Evolutionary conservation across 2,113 vertebrate species (phyloP), one percentile per base, ranked within the genome.

Genomic region (Tenebrosternarchus preto): DNA sequence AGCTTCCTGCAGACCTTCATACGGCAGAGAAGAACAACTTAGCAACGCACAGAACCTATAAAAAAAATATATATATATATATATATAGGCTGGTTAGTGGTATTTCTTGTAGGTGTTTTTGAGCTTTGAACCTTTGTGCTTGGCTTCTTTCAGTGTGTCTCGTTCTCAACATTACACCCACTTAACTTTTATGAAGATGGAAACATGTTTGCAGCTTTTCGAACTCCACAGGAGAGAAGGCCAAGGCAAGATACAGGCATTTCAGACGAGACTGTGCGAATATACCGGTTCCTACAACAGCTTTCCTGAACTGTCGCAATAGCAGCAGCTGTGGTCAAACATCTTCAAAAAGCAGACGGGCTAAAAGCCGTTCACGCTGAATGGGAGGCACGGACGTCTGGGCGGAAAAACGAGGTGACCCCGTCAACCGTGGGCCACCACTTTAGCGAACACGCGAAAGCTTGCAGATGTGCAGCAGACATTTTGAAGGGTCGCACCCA

Each of bases 401-500:
- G 6, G 33, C 33, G 2, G 33, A 36, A 36, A 36, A 36, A 36
- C 6, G 33, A 36, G 33, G 33, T 36, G 33, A n/a, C n/a, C 6
- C 33, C 6, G 33, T 15, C 12, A 12, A 15, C 12, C n/a, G 61
- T 82, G 76, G 73, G 57, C 55, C 5, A n/a, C n/a, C n/a, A n/a
- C n/a, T n/a, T n/a, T n/a, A n/a, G n/a, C n/a, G n/a, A n/a, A n/a
- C n/a, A n/a, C n/a, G n/a, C n/a, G n/a, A n/a, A n/a, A n/a, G n/a
- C n/a, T n/a, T n/a, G 25, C 80, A 80, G 78, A 72, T 63, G 70
- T 72, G 72, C 24, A 50, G 78, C 64, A 33, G 88, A 71, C 77
- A 73, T 39, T 66, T 53, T 43, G 72, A 67, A 22, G 50, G 50
- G 73, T 78, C 73, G 33, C 36, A 29, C 56, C 33, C 68, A 73